Conservation (phyloP, 1,140 invertebrate genomes). For the Drosophila ambigua region DNA sequence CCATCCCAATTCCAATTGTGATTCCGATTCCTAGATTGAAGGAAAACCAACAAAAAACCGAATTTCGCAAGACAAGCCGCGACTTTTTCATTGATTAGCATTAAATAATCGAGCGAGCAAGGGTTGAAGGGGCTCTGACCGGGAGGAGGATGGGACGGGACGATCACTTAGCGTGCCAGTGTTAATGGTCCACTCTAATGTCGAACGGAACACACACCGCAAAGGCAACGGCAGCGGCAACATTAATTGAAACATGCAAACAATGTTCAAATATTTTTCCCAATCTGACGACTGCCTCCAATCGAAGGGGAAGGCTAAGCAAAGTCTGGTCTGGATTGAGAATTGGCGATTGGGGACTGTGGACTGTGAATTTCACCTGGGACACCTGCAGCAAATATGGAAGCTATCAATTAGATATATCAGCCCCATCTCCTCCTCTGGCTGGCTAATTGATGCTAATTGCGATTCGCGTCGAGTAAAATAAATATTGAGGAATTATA, state of each 20-base stretch:
- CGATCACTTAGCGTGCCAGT: conserved; percentile 55
- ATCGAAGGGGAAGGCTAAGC: conserved; percentile 50
- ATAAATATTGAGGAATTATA: conserved; percentile 39
- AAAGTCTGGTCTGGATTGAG: conserved; percentile 53
- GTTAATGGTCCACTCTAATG: conserved; percentile 72
- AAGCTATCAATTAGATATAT: conserved; percentile 63
- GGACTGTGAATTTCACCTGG: conserved; percentile 48
- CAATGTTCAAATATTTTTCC: conserved; percentile 26
- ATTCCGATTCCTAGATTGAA: conserved; percentile 10
- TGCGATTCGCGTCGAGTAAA: conserved; percentile 58
- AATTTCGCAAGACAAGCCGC: conserved; percentile 36
- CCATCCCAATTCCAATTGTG: neutral
- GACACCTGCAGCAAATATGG: conserved; percentile 38
- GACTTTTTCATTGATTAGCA: conserved; percentile 65
- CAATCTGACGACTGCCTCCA: conserved; percentile 29
- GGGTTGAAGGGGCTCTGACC: conserved; percentile 46
- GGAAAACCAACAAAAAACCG: neutral
- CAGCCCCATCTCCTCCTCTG: no score
- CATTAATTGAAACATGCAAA: conserved; percentile 76
- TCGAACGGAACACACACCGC: conserved; percentile 17
- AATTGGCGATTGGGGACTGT: neutral
- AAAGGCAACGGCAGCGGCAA: conserved; percentile 30
- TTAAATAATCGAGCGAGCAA: conserved; percentile 45
- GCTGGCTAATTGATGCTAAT: conserved; percentile 70
- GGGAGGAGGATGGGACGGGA: neutral